Percentiles rank a stretch among this genome's conserved stretches.
phyloP scores from a whole-genome alignment of 2,113 vertebrate genomes.

The Parotia lawesii region DNA sequence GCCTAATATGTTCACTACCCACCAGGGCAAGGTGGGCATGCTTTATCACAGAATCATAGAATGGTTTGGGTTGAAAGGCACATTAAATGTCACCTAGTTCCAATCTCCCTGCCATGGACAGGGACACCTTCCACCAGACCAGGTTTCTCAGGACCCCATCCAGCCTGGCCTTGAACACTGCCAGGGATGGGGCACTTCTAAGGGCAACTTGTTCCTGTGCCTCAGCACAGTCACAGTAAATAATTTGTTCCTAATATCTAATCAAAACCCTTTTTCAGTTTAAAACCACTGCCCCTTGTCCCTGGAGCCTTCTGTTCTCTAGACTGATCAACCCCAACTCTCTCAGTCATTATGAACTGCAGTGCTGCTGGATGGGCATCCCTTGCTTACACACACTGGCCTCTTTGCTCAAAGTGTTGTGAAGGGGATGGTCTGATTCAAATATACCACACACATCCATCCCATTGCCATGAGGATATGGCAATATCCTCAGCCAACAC shows the following conservation, averaged over 20 bases:
- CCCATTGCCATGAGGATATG: not conserved
- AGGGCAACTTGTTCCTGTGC: not conserved
- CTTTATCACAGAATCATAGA: not conserved
- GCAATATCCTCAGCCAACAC: not conserved
- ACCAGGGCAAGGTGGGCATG: not conserved
- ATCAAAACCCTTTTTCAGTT: not conserved
- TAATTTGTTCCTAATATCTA: not conserved
- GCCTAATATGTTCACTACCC: not conserved
- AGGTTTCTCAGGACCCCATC: not conserved
- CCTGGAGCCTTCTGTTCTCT: not conserved
- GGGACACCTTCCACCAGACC: not conserved
- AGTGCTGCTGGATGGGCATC: not conserved
- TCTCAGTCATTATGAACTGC: not conserved
- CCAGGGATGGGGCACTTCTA: not conserved
- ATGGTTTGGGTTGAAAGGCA: not conserved
- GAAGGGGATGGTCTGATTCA: not conserved
- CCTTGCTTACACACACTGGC: not conserved
- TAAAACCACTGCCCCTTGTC: not conserved
- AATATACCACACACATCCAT: rapidly evolving
- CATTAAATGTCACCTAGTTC: not conserved
- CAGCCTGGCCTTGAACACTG: not conserved
- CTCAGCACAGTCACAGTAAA: not conserved
- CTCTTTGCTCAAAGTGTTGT: not conserved
- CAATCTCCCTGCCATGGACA: not conserved
- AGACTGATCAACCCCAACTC: not conserved